Evolutionary conservation across 1,140 invertebrate genomes (phyloP).

Genomic region (Parasteatoda tepidariorum): DNA sequence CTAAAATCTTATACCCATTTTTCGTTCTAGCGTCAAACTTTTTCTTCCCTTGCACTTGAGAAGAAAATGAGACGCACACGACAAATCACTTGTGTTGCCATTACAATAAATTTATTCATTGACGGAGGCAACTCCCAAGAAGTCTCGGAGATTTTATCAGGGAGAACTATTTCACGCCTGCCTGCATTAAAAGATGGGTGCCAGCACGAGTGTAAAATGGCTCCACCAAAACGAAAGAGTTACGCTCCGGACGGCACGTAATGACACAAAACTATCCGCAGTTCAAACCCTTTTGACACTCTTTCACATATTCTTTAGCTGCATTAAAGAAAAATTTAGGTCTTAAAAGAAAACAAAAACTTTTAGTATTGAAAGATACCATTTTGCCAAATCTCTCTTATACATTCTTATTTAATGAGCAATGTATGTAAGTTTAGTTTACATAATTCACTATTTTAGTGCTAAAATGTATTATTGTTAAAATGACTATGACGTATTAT

Average conservation of each 20-base stretch:
- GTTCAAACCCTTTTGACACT: background rate
- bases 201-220: background rate
- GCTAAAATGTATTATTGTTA: no score
- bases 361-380: no score
- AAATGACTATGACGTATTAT: no score
- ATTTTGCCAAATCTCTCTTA: no score
- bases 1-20: no score
- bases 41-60: background rate
- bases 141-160: conserved; percentile 25
- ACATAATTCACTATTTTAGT: no score
- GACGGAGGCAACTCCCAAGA: background rate
- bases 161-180: conserved; percentile 42
- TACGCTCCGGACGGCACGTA: conserved; percentile 48
- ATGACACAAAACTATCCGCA: conserved; percentile 1
- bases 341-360: no score
- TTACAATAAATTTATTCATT: conserved; percentile 44
- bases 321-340: no score
- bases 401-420: no score
- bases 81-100: conserved; percentile 39
- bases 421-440: no score
- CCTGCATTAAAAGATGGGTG: conserved; percentile 24
- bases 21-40: no score
- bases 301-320: no score
- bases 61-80: background rate
- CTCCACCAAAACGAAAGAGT: conserved; percentile 30